Conservation (phyloP, 2,888 invertebrate genomes). For the Acrobasis consociella region DNA sequence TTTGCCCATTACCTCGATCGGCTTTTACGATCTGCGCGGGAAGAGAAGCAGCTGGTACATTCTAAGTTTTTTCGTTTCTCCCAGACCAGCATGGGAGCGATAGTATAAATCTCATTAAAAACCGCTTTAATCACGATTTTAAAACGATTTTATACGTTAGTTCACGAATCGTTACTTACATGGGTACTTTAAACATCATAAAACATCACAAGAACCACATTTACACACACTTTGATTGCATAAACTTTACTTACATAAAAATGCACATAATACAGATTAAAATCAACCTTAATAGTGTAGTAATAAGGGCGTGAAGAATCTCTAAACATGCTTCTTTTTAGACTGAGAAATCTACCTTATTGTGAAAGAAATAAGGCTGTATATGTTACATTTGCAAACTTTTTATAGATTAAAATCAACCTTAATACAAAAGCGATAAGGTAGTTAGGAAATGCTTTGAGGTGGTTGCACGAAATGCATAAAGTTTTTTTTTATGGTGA, state of each 20-base stretch:
- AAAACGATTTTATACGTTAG: no score
- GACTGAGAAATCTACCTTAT: neutral
- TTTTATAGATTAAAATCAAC: neutral
- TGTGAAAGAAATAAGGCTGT: neutral
- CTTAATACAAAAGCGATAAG: neutral
- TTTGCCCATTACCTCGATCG: no score
- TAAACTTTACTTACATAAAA: neutral
- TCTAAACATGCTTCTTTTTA: no score
- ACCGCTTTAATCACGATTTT: no score
- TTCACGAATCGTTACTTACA: neutral
- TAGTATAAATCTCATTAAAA: no score
- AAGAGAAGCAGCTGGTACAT: no score
- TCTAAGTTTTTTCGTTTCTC: no score
- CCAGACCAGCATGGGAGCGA: no score
- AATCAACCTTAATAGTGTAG: neutral
- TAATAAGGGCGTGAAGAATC: no score
- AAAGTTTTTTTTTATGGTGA: neutral
- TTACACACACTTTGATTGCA: neutral
- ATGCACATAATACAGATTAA: neutral
- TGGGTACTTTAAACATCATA: neutral
- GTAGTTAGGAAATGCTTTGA: neutral
- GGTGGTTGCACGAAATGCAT: neutral
- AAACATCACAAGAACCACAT: slow-evolving; percentile 10
- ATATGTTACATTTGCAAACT: neutral
- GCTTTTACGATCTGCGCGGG: no score